Conservation (phyloP, 2,888 invertebrate species). For the Allophyes oxyacanthae region DNA sequence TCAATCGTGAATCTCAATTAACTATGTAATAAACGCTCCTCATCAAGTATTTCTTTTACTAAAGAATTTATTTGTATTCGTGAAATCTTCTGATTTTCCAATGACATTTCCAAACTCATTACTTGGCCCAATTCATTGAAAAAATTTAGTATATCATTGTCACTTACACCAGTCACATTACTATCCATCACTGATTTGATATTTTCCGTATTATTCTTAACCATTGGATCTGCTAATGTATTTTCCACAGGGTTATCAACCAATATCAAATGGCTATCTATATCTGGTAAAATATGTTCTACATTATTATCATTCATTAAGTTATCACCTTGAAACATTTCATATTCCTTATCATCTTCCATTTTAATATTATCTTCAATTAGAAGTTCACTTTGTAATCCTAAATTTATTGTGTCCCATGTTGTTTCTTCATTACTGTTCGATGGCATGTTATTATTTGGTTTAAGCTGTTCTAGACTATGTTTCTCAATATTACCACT, state of each 20-base stretch:
- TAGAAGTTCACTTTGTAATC: constrained; percentile 31
- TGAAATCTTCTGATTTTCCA: constrained; percentile 13
- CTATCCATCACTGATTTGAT: not conserved
- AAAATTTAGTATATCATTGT: constrained; percentile 19
- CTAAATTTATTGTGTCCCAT: constrained; percentile 5
- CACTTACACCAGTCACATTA: constrained; percentile 4
- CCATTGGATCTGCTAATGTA: not conserved
- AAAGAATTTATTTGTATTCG: constrained; percentile 18
- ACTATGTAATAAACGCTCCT: not conserved
- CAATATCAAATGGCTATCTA: not conserved
- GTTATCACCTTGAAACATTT: not conserved
- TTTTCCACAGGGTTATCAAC: not conserved
- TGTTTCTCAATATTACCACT: constrained; percentile 5
- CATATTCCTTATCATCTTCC: constrained; percentile 10
- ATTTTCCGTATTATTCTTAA: not conserved
- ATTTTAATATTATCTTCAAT: constrained; percentile 5
- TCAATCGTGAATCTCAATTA: too few relatives aligned
- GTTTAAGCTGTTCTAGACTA: constrained; percentile 17
- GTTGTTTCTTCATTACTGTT: not conserved
- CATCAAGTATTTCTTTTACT: constrained; percentile 1
- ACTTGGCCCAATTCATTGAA: constrained; percentile 25
- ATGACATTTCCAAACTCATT: constrained; percentile 21
- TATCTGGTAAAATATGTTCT: constrained; percentile 3
- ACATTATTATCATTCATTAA: not conserved
- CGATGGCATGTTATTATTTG: not conserved